phyloP scores from a whole-genome alignment of 64 coral and sea anemone species.

The Astreopora myriophthalma region DNA sequence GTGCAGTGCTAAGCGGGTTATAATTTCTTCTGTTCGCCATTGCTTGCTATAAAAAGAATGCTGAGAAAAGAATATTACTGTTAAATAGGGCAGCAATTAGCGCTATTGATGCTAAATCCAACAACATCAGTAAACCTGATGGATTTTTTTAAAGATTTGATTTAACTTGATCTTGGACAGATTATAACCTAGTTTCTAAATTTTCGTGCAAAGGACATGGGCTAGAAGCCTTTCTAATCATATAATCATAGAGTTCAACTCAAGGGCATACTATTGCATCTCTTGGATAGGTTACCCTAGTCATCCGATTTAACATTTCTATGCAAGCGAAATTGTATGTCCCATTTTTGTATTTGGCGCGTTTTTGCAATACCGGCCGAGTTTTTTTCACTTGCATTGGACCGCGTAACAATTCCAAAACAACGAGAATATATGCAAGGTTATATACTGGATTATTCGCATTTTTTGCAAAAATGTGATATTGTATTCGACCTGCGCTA shows the following conservation, averaged over 20 bases:
- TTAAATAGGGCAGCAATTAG: background rate
- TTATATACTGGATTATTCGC: no score
- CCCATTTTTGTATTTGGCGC: background rate
- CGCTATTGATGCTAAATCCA: background rate
- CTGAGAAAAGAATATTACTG: conserved; percentile 22
- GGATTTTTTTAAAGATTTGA: background rate
- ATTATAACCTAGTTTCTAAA: background rate
- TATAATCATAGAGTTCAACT: background rate
- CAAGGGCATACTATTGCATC: background rate
- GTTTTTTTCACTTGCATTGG: no score
- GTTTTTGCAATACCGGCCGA: background rate
- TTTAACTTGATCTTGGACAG: background rate
- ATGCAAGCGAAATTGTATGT: background rate
- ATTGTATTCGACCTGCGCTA: no score
- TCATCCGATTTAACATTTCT: background rate
- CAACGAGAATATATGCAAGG: no score
- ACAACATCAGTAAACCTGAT: background rate
- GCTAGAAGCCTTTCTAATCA: background rate
- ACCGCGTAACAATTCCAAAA: no score
- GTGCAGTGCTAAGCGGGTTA: conserved; percentile 29
- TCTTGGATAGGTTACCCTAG: background rate
- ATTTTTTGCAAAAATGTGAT: no score
- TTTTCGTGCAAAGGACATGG: background rate
- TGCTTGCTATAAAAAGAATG: conserved; percentile 16
- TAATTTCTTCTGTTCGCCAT: conserved; percentile 51